Percentiles rank a stretch among this genome's conserved stretches.
Evolutionary conservation across 2,888 invertebrate genomes (phyloP).

Genomic region (Cosmopolites sordidus): DNA sequence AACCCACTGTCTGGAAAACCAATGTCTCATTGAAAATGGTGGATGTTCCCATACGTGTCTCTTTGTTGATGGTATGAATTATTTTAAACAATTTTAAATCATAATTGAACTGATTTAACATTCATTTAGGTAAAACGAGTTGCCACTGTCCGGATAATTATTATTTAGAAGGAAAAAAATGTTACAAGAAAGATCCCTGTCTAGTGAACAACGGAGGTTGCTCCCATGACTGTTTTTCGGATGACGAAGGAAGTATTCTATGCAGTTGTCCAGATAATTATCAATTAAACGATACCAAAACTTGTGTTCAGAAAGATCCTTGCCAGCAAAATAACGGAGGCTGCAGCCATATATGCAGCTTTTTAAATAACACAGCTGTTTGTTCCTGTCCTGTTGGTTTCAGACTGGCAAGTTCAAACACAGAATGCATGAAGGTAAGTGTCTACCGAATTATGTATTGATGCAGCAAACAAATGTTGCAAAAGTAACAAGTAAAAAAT

Average conservation of each 20-base stretch:
- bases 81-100: not conserved
- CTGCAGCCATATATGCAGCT: conserved; percentile 41
- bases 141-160: conserved; percentile 50
- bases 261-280: conserved; percentile 53
- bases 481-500: no score
- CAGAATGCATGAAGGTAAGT: conserved; percentile 42
- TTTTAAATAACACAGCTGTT: conserved; percentile 51
- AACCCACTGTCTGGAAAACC: conserved; percentile 39
- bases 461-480: no score
- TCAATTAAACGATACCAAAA: conserved; percentile 42
- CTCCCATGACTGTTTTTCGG: conserved; percentile 45
- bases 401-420: conserved; percentile 43
- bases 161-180: conserved; percentile 38
- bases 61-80: conserved; percentile 42
- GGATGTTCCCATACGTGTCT: conserved; percentile 40
- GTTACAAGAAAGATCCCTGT: conserved; percentile 50
- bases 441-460: no score
- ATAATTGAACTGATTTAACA: not conserved
- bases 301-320: conserved; percentile 38
- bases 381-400: conserved; percentile 55
- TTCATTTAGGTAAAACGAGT: conserved; percentile 35
- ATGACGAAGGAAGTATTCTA: conserved; percentile 50
- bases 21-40: conserved; percentile 46
- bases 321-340: conserved; percentile 35
- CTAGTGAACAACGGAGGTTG: conserved; percentile 51